Percentiles rank a stretch among this genome's conserved stretches.
These are phyloP conservation scores for Chironomus riparius DNA, from an alignment of 2,888 invertebrate genomes.

Conservation along the genomic window DNA sequence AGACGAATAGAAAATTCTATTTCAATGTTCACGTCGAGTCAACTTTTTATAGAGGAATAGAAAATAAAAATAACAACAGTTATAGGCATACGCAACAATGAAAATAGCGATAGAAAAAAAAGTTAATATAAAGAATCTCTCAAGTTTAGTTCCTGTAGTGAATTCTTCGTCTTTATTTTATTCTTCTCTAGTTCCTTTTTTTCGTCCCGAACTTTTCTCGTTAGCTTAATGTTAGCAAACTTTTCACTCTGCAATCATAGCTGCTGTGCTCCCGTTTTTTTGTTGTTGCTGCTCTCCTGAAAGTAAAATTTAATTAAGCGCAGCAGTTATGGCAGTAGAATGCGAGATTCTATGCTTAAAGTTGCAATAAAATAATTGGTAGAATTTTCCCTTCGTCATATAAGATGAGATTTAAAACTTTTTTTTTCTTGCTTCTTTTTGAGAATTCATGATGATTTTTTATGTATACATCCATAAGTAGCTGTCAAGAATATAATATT, in stretches of 20 bases:
- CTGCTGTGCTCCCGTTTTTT: background rate
- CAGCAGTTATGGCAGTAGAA: background rate
- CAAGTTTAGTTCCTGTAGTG: slow-evolving; percentile 1
- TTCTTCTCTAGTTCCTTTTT: background rate
- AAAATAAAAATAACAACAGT: background rate
- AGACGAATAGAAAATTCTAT: too few relatives aligned
- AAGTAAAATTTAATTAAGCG: background rate
- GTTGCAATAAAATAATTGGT: too few relatives aligned
- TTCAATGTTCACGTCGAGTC: background rate
- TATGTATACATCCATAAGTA: too few relatives aligned
- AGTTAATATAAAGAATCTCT: background rate
- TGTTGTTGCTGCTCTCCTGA: background rate
- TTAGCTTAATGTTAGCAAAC: background rate
- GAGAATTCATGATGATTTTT: too few relatives aligned
- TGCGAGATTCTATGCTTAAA: background rate
- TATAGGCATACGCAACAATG: background rate
- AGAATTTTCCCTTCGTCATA: too few relatives aligned
- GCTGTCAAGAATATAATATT: too few relatives aligned
- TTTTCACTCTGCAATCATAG: background rate
- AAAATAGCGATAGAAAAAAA: background rate
- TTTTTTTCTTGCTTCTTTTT: too few relatives aligned
- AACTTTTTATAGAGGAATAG: background rate
- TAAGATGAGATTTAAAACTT: too few relatives aligned
- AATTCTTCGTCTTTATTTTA: background rate
- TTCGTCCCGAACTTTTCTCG: background rate